These are phyloP conservation scores for Tupiocoris notatus DNA, from an alignment of 2,888 invertebrate species.

Conservation along the genomic window DNA sequence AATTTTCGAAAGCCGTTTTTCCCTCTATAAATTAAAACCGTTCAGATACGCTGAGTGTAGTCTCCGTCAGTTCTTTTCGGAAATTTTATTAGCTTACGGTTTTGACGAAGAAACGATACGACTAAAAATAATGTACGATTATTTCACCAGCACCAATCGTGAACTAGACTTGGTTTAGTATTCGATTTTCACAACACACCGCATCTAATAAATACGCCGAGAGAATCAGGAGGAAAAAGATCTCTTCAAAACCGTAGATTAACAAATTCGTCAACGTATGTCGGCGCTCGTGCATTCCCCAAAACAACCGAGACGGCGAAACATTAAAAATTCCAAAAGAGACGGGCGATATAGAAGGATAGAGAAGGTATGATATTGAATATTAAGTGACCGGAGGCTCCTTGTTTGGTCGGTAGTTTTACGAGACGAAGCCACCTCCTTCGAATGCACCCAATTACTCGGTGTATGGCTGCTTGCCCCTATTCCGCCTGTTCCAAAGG, in stretches of 20 bases:
- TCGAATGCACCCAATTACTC: constrained; percentile 35
- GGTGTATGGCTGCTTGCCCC: not conserved
- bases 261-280: not conserved
- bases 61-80: no score
- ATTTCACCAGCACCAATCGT: no score
- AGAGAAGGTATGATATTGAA: constrained; percentile 19
- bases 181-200: no score
- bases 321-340: not conserved
- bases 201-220: no score
- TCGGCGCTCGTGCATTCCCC: not conserved
- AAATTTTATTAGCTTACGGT: no score
- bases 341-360: not conserved
- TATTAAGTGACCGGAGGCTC: constrained; percentile 31
- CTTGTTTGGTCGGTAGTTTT: constrained; percentile 40
- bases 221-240: no score
- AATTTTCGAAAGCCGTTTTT: not conserved
- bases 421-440: constrained; percentile 28
- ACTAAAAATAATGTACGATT: no score
- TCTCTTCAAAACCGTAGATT: no score
- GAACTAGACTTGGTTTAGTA: no score
- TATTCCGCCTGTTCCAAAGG: not conserved
- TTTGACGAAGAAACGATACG: no score
- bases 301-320: not conserved
- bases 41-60: no score
- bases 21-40: not conserved